Evolutionary conservation across 1,140 invertebrate genomes (phyloP), one percentile per base, ranked within the genome.

Genomic region (Ruditapes philippinarum): DNA sequence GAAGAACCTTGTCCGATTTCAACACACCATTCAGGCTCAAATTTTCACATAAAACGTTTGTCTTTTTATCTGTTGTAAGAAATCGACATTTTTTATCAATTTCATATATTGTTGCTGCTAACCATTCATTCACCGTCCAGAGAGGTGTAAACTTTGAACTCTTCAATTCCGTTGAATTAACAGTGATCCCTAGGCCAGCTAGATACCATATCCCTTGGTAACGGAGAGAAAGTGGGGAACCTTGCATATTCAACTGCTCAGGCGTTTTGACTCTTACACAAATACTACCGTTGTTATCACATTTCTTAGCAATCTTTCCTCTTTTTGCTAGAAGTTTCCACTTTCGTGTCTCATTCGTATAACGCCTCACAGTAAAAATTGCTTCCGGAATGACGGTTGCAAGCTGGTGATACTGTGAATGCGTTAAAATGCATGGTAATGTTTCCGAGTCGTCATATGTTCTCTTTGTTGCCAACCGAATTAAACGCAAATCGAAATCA

Each of bases 191-290:
- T 51, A 89, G n/a, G 0, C 87, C 87, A 3, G 87, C 87, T n/a
- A 82, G 60, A 70, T 89, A 89, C 87, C 87, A 89, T 14, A 89
- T 25, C 19, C 87, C 87, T 76, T 89, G 87, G 57, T 89, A 83
- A 22, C 65, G 42, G 22, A 89, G 19, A 28, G 87, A 89, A 22
- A 89, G 36, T 9, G 87, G 87, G 4, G 80, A 81, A 25, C 87
- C 87, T 28, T 89, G 51, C 5, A 81, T n/a, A 31, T 82, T 57
- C 11, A 57, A n/a, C 70, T 42, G 14, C 12, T 33, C 28, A 33
- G 60, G n/a, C 12, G 25, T 12, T 17, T 65, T 74, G 25, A 73
- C 45, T 14, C 51, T 68, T 33, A 89, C n/a, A 33, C 87, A 89
- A 22, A 89, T 89, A 12, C 45, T 40, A n/a, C 79, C 68, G 36